Percentiles rank a stretch among this genome's conserved stretches.
Conservation (phyloP, 2,888 invertebrate species). For the Agriopis aurantiaria region DNA sequence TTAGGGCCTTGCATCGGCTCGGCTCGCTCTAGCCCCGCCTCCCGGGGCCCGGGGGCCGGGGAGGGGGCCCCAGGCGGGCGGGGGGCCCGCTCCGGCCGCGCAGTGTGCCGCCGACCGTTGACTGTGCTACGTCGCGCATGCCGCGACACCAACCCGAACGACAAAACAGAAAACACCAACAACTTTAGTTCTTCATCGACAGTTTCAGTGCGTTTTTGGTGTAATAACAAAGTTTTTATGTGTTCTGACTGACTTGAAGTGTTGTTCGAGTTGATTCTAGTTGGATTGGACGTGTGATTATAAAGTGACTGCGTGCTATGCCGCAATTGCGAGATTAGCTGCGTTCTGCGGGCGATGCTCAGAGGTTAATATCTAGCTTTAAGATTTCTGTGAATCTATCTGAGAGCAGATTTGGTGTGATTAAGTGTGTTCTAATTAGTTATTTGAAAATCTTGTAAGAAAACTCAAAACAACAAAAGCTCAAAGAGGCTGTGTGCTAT, state of each 20-base stretch:
- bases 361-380: conserved; percentile 79
- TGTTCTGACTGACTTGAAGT: conserved; percentile 80
- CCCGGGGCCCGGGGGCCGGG: conserved; percentile 56
- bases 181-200: conserved; percentile 80
- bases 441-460: conserved; percentile 13
- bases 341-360: conserved; percentile 85
- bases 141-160: conserved; percentile 71
- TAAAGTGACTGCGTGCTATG: conserved; percentile 84
- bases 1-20: conserved; percentile 85
- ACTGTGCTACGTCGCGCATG: conserved; percentile 78
- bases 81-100: conserved; percentile 71
- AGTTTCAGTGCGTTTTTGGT: conserved; percentile 80
- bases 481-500: background rate
- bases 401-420: conserved; percentile 39
- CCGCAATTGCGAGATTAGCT: conserved; percentile 79
- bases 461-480: background rate
- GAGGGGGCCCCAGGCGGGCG: conserved; percentile 60
- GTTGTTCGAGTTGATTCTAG: conserved; percentile 71
- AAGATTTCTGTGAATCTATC: conserved; percentile 64
- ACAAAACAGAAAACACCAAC: conserved; percentile 72
- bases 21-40: conserved; percentile 79
- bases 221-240: conserved; percentile 70
- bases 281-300: conserved; percentile 83
- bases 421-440: conserved; percentile 7
- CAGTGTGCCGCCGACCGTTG: conserved; percentile 85